Base-by-base conservation (phyloP, 1,140 invertebrate species). In the Olivierus martensii region DNA sequence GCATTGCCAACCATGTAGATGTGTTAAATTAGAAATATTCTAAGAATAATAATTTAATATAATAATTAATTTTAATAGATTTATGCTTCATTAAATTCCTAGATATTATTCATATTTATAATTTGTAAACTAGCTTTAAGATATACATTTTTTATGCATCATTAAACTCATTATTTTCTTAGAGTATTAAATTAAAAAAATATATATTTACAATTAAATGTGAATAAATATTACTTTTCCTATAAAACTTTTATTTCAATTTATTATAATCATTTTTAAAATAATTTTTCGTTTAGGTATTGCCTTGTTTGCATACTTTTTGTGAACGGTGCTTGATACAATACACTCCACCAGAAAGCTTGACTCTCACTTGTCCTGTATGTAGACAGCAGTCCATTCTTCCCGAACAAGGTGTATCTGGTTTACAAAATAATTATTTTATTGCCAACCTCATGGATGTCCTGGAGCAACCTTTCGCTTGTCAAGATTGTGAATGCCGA, bases 321-420 rank as follows among this genome's bases (percentile, higher is more conserved):
- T 72, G 71, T 54, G 66, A 67, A 56, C 47, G 53, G 43, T 72
- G 71, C 56, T 61, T 72, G 14, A 58, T 67, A 1, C 60, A 58
- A 50, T 70, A 71, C 58, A 64, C 69, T 9, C 71, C 71, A 17
- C 55, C 68, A 10, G 66, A 71, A 57, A 68, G 67, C 52, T 65
- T 77, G 10, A 74, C 74, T 4, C 65, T 76, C 12, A 73, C 72
- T 14, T 77, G 75, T 61, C 75, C 75, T 2, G 65, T 73, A n/a
- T 77, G 75, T 58, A 60, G 71, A 12, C 73, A 75, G 52, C 74
- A 75, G 56, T 75, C 72, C 43, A 76, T 77, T 39, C 61, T 77
- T 19, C 74, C 74, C 5, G 63, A 72, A 49, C 67, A 72, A 57
- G 75, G 75, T 51, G 74, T 75, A 21, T 62, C 63, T 12, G 72